A percentile compares a stretch with the other conserved stretches of the same genome.
phyloP scores from a whole-genome alignment of 2,797 vertebrate species.

The Typhlichthys eigenmanni region DNA sequence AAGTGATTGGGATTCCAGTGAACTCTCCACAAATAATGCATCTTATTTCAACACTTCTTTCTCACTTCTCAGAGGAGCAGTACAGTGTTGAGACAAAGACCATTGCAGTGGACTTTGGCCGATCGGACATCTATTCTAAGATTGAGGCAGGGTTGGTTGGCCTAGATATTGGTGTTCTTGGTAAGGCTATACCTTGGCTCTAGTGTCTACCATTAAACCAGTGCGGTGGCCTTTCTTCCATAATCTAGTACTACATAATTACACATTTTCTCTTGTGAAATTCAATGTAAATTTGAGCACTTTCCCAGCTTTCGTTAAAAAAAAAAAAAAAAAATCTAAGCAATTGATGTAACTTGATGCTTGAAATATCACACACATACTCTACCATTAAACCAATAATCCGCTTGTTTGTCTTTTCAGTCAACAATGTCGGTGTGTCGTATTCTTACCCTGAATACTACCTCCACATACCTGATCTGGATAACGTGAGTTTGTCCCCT shows the following conservation, averaged over 20 bases:
- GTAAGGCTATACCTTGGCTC: constrained; percentile 70
- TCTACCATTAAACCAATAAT: constrained; percentile 13
- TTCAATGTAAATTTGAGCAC: too few relatives aligned
- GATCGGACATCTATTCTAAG: constrained; percentile 83
- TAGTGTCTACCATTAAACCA: too few relatives aligned
- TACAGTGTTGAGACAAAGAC: constrained; percentile 88
- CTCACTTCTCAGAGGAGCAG: constrained; percentile 74
- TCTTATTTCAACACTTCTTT: background rate
- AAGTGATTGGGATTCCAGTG: too few relatives aligned
- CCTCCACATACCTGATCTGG: constrained; percentile 87
- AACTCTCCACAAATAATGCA: too few relatives aligned
- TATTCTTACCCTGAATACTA: constrained; percentile 92
- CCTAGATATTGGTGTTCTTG: constrained; percentile 89
- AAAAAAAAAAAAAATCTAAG: too few relatives aligned
- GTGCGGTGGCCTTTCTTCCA: too few relatives aligned
- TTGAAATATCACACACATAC: background rate
- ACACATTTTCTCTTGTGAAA: too few relatives aligned
- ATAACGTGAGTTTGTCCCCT: constrained; percentile 81
- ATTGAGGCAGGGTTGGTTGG: constrained; percentile 81
- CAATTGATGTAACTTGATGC: too few relatives aligned
- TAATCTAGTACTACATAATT: too few relatives aligned
- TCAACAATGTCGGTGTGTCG: constrained; percentile 93
- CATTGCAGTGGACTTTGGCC: constrained; percentile 87
- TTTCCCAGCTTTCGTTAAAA: too few relatives aligned
- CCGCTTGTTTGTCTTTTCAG: constrained; percentile 62